phyloP scores from a whole-genome alignment of 1,140 invertebrate species.

The Aphelenchoides fujianensis region DNA sequence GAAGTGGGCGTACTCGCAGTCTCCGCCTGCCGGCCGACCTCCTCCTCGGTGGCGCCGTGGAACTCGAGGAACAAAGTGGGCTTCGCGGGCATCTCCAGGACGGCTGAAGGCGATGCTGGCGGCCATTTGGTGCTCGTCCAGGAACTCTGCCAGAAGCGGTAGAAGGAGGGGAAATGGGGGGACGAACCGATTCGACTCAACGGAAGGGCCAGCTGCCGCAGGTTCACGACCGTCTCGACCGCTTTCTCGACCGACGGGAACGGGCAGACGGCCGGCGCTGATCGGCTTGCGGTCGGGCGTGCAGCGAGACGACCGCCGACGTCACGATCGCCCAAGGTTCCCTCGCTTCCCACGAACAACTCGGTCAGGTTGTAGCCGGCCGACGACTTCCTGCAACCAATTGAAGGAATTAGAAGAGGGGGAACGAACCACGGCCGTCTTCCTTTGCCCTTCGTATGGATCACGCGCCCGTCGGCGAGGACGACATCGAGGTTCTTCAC shows the following conservation, averaged over 20 bases:
- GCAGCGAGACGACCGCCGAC: constrained; percentile 65
- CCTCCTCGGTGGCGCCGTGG: constrained; percentile 64
- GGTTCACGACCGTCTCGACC: constrained; percentile 66
- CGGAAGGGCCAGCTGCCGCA: constrained; percentile 66
- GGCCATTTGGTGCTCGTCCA: constrained; percentile 66
- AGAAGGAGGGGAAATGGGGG: no score
- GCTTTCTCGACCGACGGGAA: constrained; percentile 66
- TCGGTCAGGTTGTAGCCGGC: constrained; percentile 69
- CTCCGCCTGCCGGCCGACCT: constrained; percentile 64
- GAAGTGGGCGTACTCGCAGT: constrained; percentile 62
- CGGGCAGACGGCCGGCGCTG: constrained; percentile 65
- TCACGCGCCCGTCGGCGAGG: constrained; percentile 66
- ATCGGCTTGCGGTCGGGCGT: constrained; percentile 67
- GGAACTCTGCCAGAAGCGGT: no score
- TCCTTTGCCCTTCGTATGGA: constrained; percentile 66
- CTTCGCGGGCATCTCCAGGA: constrained; percentile 61
- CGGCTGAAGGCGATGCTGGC: constrained; percentile 66
- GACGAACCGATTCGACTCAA: constrained; percentile 67
- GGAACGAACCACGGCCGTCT: constrained; percentile 64
- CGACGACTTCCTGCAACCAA: constrained; percentile 65
- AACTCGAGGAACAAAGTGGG: constrained; percentile 69
- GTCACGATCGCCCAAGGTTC: constrained; percentile 69
- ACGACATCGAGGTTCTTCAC: constrained; percentile 69
- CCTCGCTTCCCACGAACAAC: constrained; percentile 69
- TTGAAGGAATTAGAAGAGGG: no score